Percentiles rank a stretch among this genome's conserved stretches.
Evolutionary conservation across 1,140 invertebrate genomes (phyloP).

Genomic region (Propsilocerus akamusi): DNA sequence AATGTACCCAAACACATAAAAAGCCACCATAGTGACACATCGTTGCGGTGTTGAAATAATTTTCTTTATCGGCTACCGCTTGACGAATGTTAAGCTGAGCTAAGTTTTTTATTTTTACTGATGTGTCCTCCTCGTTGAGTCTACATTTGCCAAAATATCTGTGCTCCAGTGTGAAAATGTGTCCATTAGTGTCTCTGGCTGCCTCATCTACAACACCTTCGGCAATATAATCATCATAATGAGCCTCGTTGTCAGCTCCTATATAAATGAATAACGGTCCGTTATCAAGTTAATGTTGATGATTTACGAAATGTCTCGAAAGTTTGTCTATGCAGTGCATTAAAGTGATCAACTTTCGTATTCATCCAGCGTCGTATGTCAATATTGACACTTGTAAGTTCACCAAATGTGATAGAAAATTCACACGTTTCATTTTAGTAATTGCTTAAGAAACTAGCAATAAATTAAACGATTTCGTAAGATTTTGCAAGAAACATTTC

Average conservation of each 20-base stretch:
- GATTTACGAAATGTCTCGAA: not conserved
- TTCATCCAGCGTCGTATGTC: no score
- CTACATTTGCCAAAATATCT: slow-evolving; percentile 46
- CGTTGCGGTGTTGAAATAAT: slow-evolving; percentile 40
- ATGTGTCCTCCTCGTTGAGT: slow-evolving; percentile 32
- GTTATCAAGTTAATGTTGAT: not conserved
- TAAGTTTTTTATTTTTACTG: slow-evolving; percentile 26
- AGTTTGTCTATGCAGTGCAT: not conserved
- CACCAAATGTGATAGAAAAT: no score
- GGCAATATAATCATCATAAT: not conserved
- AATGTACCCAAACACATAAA: slow-evolving; percentile 32
- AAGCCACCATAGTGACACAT: slow-evolving; percentile 25
- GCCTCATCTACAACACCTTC: slow-evolving; percentile 21
- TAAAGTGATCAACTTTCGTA: not conserved
- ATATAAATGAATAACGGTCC: slow-evolving; percentile 1
- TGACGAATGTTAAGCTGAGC: slow-evolving; percentile 47
- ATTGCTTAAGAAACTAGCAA: no score
- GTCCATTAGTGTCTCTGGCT: slow-evolving; percentile 29
- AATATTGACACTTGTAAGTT: no score
- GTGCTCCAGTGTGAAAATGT: slow-evolving; percentile 37
- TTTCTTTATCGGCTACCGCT: slow-evolving; percentile 46
- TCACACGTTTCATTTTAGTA: no score
- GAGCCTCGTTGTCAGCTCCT: not conserved
- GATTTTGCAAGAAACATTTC: no score
- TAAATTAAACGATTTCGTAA: no score